Base-by-base conservation (phyloP, 2,113 vertebrate genomes). In the Tor tambroides region DNA sequence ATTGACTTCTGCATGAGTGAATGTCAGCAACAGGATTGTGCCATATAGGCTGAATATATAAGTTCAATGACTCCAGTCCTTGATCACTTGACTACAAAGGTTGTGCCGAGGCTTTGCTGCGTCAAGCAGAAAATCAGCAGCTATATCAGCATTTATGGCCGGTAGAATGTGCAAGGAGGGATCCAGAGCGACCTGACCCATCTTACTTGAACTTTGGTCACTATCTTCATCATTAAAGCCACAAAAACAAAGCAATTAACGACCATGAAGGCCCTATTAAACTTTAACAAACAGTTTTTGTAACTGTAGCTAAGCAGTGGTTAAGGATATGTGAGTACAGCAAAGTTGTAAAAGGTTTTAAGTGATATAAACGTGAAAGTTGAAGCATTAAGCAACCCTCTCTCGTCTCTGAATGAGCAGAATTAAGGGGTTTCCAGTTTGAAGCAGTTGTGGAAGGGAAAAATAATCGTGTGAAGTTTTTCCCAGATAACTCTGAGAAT, bases 151-250 rank as follows among this genome's bases (percentile, higher is more conserved):
- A 46, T 87, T 85, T 65, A 81, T 65, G 15, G 10, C 46, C n/a
- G 41, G 80, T 49, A 82, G 56, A 49, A 67, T 23, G 4, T 76
- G 85, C 35, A 51, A 32, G 32, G 46, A 15, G 41, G 59, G 88
- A 69, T 87, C 77, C 61, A 41, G 89, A 67, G 82, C 88, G n/a
- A 56, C 72, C 59, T 74, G 19, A 76, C 0, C 1, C 81, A 74
- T 85, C 54, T 86, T 86, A 90, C 28, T 80, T 88, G 93, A 79
- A 93, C 94, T 93, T 91, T 94, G 93, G 84, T 85, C 93, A 84
- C 61, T 6, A 49, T 28, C 69, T 26, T 38, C 43, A 80, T 81
- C 74, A 14, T 0, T 61, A 74, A 17, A 51, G 87, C 67, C 28
- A 59, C 30, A 26, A 74, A 85, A 89, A 78, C 85, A 83, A 61